phyloP scores from a whole-genome alignment of 1,140 invertebrate species.

The Eupeodes corollae region DNA sequence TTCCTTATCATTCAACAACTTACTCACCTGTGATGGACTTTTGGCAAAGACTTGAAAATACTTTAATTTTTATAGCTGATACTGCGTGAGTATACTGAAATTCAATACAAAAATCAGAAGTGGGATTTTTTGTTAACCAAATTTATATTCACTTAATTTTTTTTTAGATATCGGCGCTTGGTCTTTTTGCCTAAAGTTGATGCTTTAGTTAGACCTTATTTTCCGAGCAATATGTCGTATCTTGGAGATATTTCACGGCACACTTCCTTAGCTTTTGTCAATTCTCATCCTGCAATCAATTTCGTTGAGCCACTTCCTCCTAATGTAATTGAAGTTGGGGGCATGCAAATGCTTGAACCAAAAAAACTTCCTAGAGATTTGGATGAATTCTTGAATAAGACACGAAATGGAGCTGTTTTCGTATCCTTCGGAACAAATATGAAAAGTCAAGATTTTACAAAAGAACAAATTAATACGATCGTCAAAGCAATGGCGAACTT shows the following conservation, averaged over 20 bases:
- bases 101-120: not conserved
- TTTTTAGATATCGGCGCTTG: not conserved
- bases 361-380: conserved; percentile 22
- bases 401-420: conserved; percentile 23
- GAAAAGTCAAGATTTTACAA: conserved; percentile 9
- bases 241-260: conserved; percentile 1
- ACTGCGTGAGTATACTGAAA: conserved; percentile 13
- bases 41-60: conserved; percentile 22
- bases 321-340: conserved; percentile 44
- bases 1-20: conserved; percentile 14
- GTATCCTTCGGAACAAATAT: conserved; percentile 22
- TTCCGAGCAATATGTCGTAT: not conserved
- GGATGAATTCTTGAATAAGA: conserved; percentile 16
- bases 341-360: conserved; percentile 38
- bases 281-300: conserved; percentile 37
- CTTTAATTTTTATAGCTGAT: conserved; percentile 13
- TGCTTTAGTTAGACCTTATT: not conserved
- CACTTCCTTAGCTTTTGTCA: conserved; percentile 33
- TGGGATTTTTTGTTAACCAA: not conserved
- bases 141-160: not conserved
- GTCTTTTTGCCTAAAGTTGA: not conserved
- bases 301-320: conserved; percentile 37
- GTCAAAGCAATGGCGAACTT: conserved; percentile 10
- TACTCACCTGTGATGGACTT: conserved; percentile 19
- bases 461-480: conserved; percentile 3